These are phyloP conservation scores for Digitonthophagus gazella DNA, from an alignment of 2,888 invertebrate species.

Conservation along the genomic window DNA sequence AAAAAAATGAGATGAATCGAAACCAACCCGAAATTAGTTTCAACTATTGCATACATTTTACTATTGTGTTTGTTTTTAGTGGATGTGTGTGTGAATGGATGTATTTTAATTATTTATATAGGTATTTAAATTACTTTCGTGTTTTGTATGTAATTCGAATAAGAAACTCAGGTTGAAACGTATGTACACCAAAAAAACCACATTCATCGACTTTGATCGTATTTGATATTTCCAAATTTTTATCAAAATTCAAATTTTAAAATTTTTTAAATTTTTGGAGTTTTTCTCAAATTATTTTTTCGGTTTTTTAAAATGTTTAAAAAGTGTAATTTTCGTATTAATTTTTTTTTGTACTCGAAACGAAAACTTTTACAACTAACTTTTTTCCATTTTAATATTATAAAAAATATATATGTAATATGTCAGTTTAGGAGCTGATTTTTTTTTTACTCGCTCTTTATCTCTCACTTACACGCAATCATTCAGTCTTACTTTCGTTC, in stretches of 20 bases:
- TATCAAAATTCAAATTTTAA: no score
- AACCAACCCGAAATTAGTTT: background rate
- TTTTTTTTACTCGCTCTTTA: background rate
- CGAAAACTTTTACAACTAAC: conserved; percentile 13
- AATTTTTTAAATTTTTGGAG: no score
- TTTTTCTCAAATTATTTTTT: no score
- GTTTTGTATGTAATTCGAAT: background rate
- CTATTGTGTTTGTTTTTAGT: conserved; percentile 10
- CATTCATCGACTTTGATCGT: conserved; percentile 11
- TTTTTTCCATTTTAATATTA: conserved; percentile 15
- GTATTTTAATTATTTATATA: conserved; percentile 20
- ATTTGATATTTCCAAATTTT: no score
- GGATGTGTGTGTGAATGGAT: conserved; percentile 15
- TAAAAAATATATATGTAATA: conserved; percentile 26
- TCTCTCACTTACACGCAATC: background rate
- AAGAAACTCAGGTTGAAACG: background rate
- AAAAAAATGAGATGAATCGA: background rate
- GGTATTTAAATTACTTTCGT: conserved; percentile 12
- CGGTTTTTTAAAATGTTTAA: no score
- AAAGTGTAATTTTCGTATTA: conserved; percentile 8
- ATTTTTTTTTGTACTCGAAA: conserved; percentile 12
- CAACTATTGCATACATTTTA: background rate
- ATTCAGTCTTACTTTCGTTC: background rate
- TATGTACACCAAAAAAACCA: conserved; percentile 15
- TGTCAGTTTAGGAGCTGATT: conserved; percentile 14